Conservation (phyloP, 2,797 vertebrate genomes). For the Agapornis canus region DNA sequence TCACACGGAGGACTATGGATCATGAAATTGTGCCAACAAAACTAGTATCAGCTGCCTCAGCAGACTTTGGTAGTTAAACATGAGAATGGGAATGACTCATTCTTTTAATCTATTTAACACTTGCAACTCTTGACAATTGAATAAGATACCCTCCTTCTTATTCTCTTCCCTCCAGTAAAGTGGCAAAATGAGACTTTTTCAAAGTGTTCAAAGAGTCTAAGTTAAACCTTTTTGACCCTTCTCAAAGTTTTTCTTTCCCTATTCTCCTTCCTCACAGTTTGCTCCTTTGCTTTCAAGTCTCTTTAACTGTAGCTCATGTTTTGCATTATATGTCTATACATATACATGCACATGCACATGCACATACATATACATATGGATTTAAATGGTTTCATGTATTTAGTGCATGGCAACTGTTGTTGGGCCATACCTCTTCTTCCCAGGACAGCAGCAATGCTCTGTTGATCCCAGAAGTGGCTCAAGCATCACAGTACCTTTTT, state of each 20-base stretch:
- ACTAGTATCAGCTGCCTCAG: background rate
- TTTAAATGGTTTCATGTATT: background rate
- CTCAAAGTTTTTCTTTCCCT: background rate
- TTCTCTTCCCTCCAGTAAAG: background rate
- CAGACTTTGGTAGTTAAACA: background rate
- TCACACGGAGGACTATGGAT: background rate
- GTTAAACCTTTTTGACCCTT: background rate
- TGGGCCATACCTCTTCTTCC: background rate
- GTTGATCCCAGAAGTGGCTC: background rate
- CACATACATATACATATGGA: background rate
- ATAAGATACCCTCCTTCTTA: background rate
- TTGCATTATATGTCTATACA: background rate
- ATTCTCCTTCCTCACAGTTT: background rate
- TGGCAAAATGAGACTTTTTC: background rate
- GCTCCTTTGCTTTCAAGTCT: background rate
- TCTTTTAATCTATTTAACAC: background rate
- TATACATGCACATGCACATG: fast-evolving
- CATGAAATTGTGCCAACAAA: background rate
- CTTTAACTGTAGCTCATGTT: background rate
- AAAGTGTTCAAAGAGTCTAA: background rate
- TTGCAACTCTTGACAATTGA: background rate
- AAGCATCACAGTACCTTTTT: background rate
- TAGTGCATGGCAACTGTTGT: background rate
- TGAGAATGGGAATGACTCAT: background rate
- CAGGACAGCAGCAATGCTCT: background rate